Percentiles rank a stretch among this genome's conserved stretches.
Conservation (phyloP, 2,888 invertebrate genomes). For the Cerastoderma edule region DNA sequence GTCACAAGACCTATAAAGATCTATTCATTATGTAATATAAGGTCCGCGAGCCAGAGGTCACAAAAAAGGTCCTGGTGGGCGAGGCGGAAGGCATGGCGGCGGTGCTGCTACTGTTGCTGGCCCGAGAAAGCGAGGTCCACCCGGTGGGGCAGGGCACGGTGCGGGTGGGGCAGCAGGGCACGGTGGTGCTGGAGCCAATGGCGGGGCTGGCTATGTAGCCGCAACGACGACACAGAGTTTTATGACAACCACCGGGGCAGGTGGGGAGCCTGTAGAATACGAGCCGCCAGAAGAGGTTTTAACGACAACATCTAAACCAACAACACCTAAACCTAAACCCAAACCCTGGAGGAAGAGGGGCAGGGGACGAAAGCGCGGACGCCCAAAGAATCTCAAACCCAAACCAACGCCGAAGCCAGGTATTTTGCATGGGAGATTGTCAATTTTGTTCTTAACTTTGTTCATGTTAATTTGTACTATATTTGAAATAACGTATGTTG, state of each 20-base stretch:
- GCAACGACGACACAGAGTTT: conserved; percentile 10
- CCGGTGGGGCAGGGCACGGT: not conserved
- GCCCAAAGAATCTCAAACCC: conserved; percentile 54
- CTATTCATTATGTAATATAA: too few species aligned
- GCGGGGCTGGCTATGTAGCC: too few species aligned
- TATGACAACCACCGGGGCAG: conserved; percentile 22
- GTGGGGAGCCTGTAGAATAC: conserved; percentile 12
- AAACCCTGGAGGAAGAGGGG: conserved; percentile 26
- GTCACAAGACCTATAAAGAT: too few species aligned
- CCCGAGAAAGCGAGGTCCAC: not conserved
- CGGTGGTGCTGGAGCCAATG: not conserved
- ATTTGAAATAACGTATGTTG: too few species aligned
- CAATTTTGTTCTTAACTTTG: not conserved
- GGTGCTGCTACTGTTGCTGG: too few species aligned
- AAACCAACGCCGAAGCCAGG: conserved; percentile 31
- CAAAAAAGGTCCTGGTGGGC: not conserved
- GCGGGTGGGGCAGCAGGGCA: not conserved
- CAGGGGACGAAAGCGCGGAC: conserved; percentile 29
- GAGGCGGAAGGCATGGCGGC: not conserved
- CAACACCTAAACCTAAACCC: conserved; percentile 23
- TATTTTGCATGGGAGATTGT: conserved; percentile 2
- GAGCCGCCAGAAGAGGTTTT: conserved; percentile 14
- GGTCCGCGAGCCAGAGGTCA: too few species aligned
- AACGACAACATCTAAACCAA: conserved; percentile 10
- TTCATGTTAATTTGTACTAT: not conserved